A percentile compares a stretch with the other conserved stretches of the same genome.
phyloP scores from a whole-genome alignment of 92 coral and sea anemone genomes.

The Actinostola sp. region DNA sequence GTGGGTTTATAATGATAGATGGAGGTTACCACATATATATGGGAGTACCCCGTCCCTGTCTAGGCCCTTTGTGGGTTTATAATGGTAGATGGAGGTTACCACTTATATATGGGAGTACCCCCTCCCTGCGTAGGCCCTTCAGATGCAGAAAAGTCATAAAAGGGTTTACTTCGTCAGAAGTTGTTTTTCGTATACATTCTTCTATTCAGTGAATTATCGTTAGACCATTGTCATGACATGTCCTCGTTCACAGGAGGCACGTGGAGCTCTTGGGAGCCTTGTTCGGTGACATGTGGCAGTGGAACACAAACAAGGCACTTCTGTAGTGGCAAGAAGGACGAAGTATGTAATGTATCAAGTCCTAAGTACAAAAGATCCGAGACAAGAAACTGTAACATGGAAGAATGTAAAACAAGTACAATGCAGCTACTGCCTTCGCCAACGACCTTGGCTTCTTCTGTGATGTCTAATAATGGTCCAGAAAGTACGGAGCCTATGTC shows the following conservation, averaged over 20 bases:
- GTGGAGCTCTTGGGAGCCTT: constrained; percentile 27
- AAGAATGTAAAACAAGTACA: background rate
- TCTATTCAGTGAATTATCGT: background rate
- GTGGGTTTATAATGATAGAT: too few relatives aligned
- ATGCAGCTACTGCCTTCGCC: background rate
- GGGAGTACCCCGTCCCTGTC: too few relatives aligned
- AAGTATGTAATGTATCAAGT: background rate
- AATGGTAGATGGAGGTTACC: too few relatives aligned
- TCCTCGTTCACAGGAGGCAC: background rate
- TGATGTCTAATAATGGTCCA: background rate
- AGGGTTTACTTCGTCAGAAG: too few relatives aligned
- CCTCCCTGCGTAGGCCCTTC: too few relatives aligned
- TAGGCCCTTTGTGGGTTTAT: too few relatives aligned
- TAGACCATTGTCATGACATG: background rate
- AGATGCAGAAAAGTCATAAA: too few relatives aligned
- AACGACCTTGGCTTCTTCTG: background rate
- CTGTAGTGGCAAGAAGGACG: background rate
- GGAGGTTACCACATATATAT: too few relatives aligned
- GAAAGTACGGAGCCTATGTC: background rate
- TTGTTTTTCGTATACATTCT: too few relatives aligned
- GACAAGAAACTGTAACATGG: background rate
- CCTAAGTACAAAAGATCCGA: background rate
- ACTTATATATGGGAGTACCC: too few relatives aligned
- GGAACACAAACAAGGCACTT: constrained; percentile 19
- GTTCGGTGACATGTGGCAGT: constrained; percentile 22